Percentiles rank a stretch among this genome's conserved stretches.
Evolutionary conservation across 2,797 vertebrate species (phyloP).

Genomic region (Poliocrania exsul): DNA sequence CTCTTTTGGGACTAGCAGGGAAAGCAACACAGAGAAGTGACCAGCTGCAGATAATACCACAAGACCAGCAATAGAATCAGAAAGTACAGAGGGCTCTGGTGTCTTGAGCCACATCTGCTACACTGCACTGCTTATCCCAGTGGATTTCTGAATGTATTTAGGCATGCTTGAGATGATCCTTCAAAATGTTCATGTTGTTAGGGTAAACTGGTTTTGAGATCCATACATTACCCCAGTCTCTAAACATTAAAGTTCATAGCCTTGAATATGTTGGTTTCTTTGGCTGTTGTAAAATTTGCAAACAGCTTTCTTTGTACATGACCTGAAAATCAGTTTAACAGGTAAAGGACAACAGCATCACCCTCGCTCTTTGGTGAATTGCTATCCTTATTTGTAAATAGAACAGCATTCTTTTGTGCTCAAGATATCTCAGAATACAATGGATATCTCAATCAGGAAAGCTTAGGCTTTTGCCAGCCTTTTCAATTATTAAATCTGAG

Average conservation of each 20-base stretch:
- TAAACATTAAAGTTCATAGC: background rate
- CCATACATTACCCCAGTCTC: background rate
- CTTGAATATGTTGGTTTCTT: background rate
- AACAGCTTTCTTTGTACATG: background rate
- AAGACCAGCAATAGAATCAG: background rate
- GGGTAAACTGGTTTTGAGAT: background rate
- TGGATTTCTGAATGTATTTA: background rate
- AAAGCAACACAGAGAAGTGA: accelerated
- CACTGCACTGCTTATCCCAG: background rate
- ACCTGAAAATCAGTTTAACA: background rate
- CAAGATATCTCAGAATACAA: background rate
- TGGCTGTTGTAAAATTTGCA: background rate
- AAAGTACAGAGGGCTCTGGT: background rate
- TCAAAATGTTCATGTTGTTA: background rate
- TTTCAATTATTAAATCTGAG: background rate
- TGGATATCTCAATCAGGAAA: background rate
- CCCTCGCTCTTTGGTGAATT: accelerated
- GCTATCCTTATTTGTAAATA: background rate
- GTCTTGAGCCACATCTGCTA: background rate
- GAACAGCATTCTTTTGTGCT: background rate
- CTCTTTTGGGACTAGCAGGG: background rate
- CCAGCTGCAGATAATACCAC: background rate
- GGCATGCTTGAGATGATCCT: background rate
- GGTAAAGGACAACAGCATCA: background rate
- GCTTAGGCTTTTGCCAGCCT: background rate